Conservation (phyloP, 1,140 invertebrate genomes). For the Hermetia illucens region DNA sequence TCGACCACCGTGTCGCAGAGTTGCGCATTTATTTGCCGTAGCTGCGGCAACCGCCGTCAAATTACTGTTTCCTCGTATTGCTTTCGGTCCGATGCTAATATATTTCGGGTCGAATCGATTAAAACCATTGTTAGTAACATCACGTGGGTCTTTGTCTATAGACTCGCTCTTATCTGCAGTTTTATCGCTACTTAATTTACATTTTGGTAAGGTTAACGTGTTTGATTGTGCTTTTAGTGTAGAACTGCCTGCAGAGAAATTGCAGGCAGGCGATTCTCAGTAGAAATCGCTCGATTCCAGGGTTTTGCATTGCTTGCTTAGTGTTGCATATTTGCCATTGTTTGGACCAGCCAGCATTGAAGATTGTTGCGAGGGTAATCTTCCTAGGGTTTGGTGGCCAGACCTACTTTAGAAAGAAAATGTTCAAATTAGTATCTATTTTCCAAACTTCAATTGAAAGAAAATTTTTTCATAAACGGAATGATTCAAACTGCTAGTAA, state of each 20-base stretch:
- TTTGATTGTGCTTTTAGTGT: not conserved
- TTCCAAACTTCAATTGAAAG: too few species aligned
- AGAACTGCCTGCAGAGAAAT: slow-evolving; percentile 29
- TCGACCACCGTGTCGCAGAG: slow-evolving; percentile 26
- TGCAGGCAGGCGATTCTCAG: slow-evolving; percentile 62
- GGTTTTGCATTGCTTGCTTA: slow-evolving; percentile 89
- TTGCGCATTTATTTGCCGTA: slow-evolving; percentile 26
- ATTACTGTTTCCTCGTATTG: slow-evolving; percentile 32
- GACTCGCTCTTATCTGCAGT: slow-evolving; percentile 18
- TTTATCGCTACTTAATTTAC: slow-evolving; percentile 16
- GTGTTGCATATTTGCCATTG: slow-evolving; percentile 74
- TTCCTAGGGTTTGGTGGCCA: slow-evolving; percentile 36
- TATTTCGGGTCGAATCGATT: slow-evolving; percentile 47
- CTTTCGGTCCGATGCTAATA: slow-evolving; percentile 43
- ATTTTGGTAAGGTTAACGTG: not conserved
- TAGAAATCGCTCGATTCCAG: slow-evolving; percentile 88
- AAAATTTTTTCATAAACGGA: too few species aligned
- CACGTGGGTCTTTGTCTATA: slow-evolving; percentile 29
- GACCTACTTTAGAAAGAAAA: slow-evolving; percentile 8
- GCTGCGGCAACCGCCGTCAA: slow-evolving; percentile 19
- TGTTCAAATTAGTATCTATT: not conserved
- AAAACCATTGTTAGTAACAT: slow-evolving; percentile 32
- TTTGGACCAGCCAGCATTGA: slow-evolving; percentile 35
- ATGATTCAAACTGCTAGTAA: too few species aligned
- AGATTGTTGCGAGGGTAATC: slow-evolving; percentile 30